Evolutionary conservation across 2,797 vertebrate species (phyloP).

Genomic region (Spheniscus humboldti): DNA sequence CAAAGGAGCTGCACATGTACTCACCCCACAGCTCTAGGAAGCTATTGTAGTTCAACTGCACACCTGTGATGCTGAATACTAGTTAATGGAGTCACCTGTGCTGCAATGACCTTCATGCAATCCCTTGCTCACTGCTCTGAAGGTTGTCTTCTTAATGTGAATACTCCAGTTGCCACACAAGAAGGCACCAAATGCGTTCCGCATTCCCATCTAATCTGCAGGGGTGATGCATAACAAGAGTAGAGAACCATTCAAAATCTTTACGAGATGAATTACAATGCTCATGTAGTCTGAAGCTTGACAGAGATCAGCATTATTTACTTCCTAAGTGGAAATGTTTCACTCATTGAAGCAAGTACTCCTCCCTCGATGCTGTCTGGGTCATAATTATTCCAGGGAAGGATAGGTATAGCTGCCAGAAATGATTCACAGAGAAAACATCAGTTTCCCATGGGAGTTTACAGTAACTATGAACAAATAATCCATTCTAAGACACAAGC

Average conservation of each 20-base stretch:
- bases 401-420: not conserved
- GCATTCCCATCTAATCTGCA: not conserved
- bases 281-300: not conserved
- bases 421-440: not conserved
- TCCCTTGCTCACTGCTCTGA: not conserved
- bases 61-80: not conserved
- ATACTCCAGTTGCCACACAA: not conserved
- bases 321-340: slow-evolving; percentile 1
- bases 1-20: not conserved
- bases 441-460: not conserved
- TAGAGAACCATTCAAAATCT: not conserved
- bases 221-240: not conserved
- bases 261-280: not conserved
- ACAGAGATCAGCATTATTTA: not conserved
- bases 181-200: not conserved
- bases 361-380: not conserved
- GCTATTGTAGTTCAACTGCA: not conserved
- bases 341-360: not conserved
- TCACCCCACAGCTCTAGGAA: not conserved
- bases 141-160: accelerated
- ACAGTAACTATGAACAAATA: not conserved
- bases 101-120: not conserved
- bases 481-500: not conserved
- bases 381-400: not conserved
- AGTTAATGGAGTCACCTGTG: not conserved